These are phyloP conservation scores for Monomorium pharaonis DNA, from an alignment of 1,140 invertebrate species.

Conservation along the genomic window DNA sequence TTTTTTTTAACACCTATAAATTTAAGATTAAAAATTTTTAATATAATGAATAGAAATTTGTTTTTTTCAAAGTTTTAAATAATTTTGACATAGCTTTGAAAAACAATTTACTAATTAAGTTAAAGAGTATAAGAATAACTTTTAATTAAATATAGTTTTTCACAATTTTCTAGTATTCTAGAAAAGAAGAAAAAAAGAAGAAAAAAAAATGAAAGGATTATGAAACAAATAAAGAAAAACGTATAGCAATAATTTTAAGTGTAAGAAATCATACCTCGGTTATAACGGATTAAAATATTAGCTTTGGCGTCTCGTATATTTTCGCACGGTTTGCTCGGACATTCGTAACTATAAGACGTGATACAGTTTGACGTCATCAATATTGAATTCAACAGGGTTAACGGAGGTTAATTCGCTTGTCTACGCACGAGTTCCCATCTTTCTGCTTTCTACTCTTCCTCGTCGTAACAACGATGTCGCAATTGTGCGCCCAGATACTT, in stretches of 20 bases:
- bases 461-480: slow-evolving; percentile 49
- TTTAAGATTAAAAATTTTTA: neutral
- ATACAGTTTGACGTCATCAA: slow-evolving; percentile 79
- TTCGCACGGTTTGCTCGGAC: slow-evolving; percentile 53
- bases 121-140: neutral
- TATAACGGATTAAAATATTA: neutral
- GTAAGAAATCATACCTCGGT: neutral
- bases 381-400: slow-evolving; percentile 80
- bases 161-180: neutral
- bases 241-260: neutral
- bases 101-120: neutral
- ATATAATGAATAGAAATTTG: neutral
- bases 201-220: neutral
- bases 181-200: neutral
- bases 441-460: slow-evolving; percentile 56
- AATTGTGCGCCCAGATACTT: slow-evolving; percentile 17
- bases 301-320: neutral
- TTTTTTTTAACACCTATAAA: neutral
- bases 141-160: neutral
- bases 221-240: neutral
- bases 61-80: neutral
- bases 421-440: slow-evolving; percentile 73
- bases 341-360: slow-evolving; percentile 67
- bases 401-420: slow-evolving; percentile 80
- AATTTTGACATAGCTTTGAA: neutral